Conservation (phyloP, 2,888 invertebrate genomes). For the Apocheima hispidaria region DNA sequence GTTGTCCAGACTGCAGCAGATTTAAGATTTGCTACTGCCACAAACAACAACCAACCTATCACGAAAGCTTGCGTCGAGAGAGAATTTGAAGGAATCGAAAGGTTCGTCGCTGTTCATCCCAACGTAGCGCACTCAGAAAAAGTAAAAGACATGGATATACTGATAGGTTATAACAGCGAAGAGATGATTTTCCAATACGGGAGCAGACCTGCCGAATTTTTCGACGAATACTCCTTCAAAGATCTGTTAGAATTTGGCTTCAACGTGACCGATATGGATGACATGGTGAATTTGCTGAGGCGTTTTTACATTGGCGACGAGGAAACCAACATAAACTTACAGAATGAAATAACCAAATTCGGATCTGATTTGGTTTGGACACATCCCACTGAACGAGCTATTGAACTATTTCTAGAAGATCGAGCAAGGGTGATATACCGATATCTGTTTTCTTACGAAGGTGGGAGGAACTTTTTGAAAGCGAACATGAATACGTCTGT, state of each 20-base stretch:
- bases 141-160: slow-evolving; percentile 28
- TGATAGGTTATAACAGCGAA: slow-evolving; percentile 41
- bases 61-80: slow-evolving; percentile 40
- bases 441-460: slow-evolving; percentile 58
- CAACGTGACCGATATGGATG: slow-evolving; percentile 12
- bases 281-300: background rate
- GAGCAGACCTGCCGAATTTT: slow-evolving; percentile 31
- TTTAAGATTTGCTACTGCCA: slow-evolving; percentile 14
- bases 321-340: background rate
- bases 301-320: slow-evolving; percentile 23
- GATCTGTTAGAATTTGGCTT: slow-evolving; percentile 16
- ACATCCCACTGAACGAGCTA: slow-evolving; percentile 49
- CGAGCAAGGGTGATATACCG: slow-evolving; percentile 48
- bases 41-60: slow-evolving; percentile 32
- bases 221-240: slow-evolving; percentile 7
- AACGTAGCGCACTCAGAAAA: slow-evolving; percentile 39
- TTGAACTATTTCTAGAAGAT: slow-evolving; percentile 46
- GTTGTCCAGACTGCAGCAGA: slow-evolving; percentile 19
- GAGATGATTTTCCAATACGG: slow-evolving; percentile 42
- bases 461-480: slow-evolving; percentile 53
- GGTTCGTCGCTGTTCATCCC: slow-evolving; percentile 36
- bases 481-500: slow-evolving; percentile 39
- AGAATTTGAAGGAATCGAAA: slow-evolving; percentile 30
- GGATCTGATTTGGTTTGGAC: slow-evolving; percentile 50
- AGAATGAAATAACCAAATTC: slow-evolving; percentile 44